These are phyloP conservation scores for Callosobruchus maculatus DNA, from an alignment of 2,888 invertebrate genomes.

Conservation along the genomic window DNA sequence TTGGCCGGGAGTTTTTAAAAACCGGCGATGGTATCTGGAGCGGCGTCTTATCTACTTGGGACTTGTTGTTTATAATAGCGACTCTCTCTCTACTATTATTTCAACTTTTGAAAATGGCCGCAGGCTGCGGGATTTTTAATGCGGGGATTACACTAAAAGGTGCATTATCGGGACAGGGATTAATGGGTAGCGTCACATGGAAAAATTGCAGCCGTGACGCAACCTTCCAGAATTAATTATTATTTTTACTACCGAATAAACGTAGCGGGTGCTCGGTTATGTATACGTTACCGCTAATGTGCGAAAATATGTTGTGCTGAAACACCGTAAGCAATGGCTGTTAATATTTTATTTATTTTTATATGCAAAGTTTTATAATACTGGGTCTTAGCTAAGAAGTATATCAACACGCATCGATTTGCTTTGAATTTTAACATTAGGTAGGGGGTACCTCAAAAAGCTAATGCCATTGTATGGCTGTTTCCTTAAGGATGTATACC, in stretches of 20 bases:
- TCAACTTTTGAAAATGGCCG: conserved; percentile 4
- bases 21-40: conserved; percentile 31
- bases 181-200: not conserved
- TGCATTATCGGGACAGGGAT: not conserved
- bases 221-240: not conserved
- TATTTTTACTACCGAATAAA: not conserved
- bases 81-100: conserved; percentile 16
- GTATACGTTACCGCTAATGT: too few relatives aligned
- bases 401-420: too few relatives aligned
- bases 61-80: conserved; percentile 38
- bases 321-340: too few relatives aligned
- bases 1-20: conserved; percentile 46
- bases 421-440: too few relatives aligned
- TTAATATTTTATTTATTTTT: too few relatives aligned
- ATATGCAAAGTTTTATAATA: too few relatives aligned
- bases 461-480: too few relatives aligned
- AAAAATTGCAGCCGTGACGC: not conserved
- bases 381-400: too few relatives aligned
- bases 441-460: too few relatives aligned
- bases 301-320: too few relatives aligned
- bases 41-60: conserved; percentile 34
- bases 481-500: too few relatives aligned
- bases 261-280: not conserved
- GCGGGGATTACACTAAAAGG: not conserved
- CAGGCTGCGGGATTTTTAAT: conserved; percentile 8